Conservation (phyloP, 1,140 invertebrate genomes). For the Cardiocondyla obscurior region DNA sequence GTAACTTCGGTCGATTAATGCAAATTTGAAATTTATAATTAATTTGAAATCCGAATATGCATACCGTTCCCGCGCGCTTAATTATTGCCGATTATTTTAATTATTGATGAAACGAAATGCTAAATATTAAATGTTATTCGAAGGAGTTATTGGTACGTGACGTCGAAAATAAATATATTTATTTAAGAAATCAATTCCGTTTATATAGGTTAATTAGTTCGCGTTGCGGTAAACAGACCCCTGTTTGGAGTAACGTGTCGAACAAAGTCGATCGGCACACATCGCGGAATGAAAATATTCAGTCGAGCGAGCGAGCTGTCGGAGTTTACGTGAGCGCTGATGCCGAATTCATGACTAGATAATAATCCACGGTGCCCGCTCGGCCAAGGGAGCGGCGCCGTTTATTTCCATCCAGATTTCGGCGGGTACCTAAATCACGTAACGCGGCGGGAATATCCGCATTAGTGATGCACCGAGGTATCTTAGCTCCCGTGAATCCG, state of each 20-base stretch:
- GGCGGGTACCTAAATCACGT: slow-evolving; percentile 13
- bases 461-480: slow-evolving; percentile 31
- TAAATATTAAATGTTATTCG: neutral
- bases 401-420: slow-evolving; percentile 43
- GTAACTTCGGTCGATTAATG: neutral
- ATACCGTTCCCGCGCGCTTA: neutral
- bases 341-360: neutral
- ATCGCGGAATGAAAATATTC: slow-evolving; percentile 5
- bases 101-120: neutral
- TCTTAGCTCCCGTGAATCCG: slow-evolving; percentile 23
- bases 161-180: neutral
- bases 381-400: neutral
- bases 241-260: neutral
- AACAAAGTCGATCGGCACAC: neutral
- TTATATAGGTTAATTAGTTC: neutral
- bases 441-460: slow-evolving; percentile 11
- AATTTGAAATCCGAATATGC: neutral
- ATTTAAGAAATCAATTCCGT: neutral
- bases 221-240: neutral
- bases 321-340: neutral
- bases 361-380: slow-evolving; percentile 19
- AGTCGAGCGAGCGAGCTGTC: neutral
- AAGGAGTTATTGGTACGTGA: neutral
- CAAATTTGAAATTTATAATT: slow-evolving; percentile 3
- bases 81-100: neutral